Evolutionary conservation across 1,140 invertebrate species (phyloP), one percentile per base, ranked within the genome.

Genomic region (Eueides isabella): DNA sequence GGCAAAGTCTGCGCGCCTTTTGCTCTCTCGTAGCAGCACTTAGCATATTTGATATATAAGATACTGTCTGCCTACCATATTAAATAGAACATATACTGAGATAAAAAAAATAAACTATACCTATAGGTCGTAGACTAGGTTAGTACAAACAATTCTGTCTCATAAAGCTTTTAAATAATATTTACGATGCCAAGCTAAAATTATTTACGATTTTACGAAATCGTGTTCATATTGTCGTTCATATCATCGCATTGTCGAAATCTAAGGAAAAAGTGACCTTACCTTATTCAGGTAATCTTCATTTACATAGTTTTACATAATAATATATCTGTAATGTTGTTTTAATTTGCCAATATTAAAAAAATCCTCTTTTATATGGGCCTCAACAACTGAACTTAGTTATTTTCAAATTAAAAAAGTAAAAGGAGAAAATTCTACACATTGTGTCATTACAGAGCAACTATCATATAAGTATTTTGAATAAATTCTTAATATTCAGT

Each of bases 161-260:
- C 48, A 26, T 55, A 55, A 55, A 55, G 23, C 48, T 55, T 55
- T 55, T 55, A 55, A 23, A 55, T 55, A 55, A 55, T 23, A 11
- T 55, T n/a, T n/a, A n/a, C n/a, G n/a, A n/a, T n/a, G n/a, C n/a
- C n/a, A n/a, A n/a, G 26, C 48, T 26, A 55, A 55, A 55, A 12
- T 19, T 26, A 55, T n/a, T 55, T 7, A 55, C n/a, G 23, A 23
- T 55, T 55, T 55, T 55, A 55, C 48, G 48, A 19, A 55, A 23
- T 55, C 23, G 23, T 4, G 19, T 55, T 26, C 26, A 55, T 55
- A 55, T 55, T 55, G 48, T 55, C 48, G 48, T 55, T n/a, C n/a
- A n/a, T n/a, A n/a, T n/a, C 19, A 19, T 23, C 19, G 19, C 48
- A 55, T 55, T 11, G 48, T 7, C 48, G 6, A 55, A 26, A 55